Evolutionary conservation across 1,140 invertebrate genomes (phyloP).

Genomic region (Dreissena rostriformis): DNA sequence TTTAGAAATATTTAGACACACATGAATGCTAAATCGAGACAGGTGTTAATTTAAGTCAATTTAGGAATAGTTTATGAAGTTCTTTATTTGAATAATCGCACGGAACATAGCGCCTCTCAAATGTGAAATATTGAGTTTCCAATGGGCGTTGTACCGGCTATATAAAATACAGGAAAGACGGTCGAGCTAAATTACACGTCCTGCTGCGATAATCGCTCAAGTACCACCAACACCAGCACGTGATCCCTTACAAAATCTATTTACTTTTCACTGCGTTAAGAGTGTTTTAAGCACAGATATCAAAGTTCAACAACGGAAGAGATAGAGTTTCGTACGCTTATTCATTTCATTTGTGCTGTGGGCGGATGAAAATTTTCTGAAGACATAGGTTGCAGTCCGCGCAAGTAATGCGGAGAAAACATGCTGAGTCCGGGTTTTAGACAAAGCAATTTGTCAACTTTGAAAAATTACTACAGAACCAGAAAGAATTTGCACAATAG

Average conservation of each 20-base stretch:
- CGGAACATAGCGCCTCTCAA: not conserved
- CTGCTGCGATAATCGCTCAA: constrained; percentile 6
- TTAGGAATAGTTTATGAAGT: not conserved
- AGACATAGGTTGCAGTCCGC: not conserved
- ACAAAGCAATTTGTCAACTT: constrained; percentile 2
- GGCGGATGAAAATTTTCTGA: not conserved
- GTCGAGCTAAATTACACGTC: not conserved
- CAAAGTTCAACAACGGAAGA: not conserved
- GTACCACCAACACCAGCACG: not conserved
- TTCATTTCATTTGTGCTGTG: not conserved
- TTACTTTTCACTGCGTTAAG: not conserved
- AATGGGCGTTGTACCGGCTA: not conserved
- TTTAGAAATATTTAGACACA: constrained; percentile 6
- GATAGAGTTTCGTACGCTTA: not conserved
- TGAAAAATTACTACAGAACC: too few relatives aligned
- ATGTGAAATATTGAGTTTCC: constrained; percentile 2
- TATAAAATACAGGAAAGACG: not conserved
- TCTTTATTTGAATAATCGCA: not conserved
- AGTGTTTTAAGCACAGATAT: constrained; percentile 8
- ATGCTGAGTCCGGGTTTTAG: not conserved
- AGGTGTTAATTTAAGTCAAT: not conserved
- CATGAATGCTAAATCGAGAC: not conserved
- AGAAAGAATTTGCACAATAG: too few relatives aligned
- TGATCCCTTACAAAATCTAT: constrained; percentile 3
- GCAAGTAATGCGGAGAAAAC: not conserved